Conservation (phyloP, 2,797 vertebrate genomes). For the Sebastes melanostomus region DNA sequence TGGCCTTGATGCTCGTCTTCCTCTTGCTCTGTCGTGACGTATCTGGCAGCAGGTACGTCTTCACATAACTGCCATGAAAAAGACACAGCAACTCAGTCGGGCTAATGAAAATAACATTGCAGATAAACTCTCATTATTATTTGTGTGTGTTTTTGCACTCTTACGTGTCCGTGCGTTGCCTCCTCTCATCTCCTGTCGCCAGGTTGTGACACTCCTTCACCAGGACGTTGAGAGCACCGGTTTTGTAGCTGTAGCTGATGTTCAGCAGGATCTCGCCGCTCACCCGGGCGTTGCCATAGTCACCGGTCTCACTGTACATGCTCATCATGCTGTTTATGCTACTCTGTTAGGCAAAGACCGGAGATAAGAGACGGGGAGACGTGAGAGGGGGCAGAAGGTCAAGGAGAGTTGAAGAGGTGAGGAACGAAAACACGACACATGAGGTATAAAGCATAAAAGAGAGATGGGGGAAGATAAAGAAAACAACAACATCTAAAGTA, state of each 20-base stretch:
- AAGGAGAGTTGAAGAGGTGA: neutral
- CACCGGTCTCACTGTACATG: slow-evolving; percentile 96
- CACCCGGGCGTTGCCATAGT: slow-evolving; percentile 94
- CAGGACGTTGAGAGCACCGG: slow-evolving; percentile 91
- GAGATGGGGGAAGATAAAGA: neutral
- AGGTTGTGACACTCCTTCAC: slow-evolving; percentile 95
- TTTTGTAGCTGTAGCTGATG: slow-evolving; percentile 96
- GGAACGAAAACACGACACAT: neutral
- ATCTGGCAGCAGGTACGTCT: slow-evolving; percentile 95
- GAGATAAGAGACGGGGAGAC: slow-evolving; percentile 4
- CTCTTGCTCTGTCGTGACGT: slow-evolving; percentile 95
- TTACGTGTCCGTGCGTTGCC: slow-evolving; percentile 95
- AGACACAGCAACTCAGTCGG: slow-evolving; percentile 9
- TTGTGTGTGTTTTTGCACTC: slow-evolving; percentile 36
- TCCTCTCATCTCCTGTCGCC: slow-evolving; percentile 93
- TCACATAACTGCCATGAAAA: slow-evolving; percentile 88
- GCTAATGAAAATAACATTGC: neutral
- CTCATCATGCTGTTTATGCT: slow-evolving; percentile 97
- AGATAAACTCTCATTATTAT: neutral
- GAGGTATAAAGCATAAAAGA: neutral
- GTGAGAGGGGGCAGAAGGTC: neutral
- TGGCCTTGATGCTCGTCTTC: slow-evolving; percentile 95
- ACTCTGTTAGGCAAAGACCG: slow-evolving; percentile 80
- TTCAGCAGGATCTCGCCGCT: slow-evolving; percentile 94
- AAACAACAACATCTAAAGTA: neutral